A percentile compares a stretch with the other conserved stretches of the same genome.
phyloP scores from a whole-genome alignment of 1,140 invertebrate genomes.

The Bombus superbus region DNA sequence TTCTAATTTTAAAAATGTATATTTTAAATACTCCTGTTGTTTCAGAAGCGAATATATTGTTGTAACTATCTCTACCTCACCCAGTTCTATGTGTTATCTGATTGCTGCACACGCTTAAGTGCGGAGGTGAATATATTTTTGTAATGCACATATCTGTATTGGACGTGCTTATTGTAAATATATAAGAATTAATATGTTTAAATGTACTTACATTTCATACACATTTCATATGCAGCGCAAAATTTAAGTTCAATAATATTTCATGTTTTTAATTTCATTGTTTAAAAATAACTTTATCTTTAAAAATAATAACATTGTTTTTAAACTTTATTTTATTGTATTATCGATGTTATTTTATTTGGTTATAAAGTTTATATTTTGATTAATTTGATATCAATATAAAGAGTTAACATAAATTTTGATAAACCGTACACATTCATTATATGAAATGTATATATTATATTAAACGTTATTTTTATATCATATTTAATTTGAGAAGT shows the following conservation, averaged over 20 bases:
- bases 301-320: no score
- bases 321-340: no score
- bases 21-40: slow-evolving; percentile 50
- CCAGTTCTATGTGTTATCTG: slow-evolving; percentile 29
- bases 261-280: neutral
- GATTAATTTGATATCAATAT: neutral
- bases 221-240: neutral
- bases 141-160: slow-evolving; percentile 57
- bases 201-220: slow-evolving; percentile 13
- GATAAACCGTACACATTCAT: neutral
- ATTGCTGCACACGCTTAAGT: slow-evolving; percentile 58
- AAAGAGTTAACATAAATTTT: neutral
- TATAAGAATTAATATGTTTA: slow-evolving; percentile 38
- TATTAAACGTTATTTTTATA: neutral
- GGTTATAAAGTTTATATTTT: neutral
- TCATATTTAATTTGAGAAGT: neutral
- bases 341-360: neutral
- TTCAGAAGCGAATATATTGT: slow-evolving; percentile 36
- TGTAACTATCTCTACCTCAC: slow-evolving; percentile 61
- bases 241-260: neutral
- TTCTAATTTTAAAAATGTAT: slow-evolving; percentile 26
- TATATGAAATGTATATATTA: neutral
- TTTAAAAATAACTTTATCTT: neutral
- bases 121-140: slow-evolving; percentile 66
- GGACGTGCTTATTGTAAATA: slow-evolving; percentile 45